These are phyloP conservation scores for Brachyrhaphis roseni DNA, from an alignment of 2,797 vertebrate genomes.

Conservation along the genomic window DNA sequence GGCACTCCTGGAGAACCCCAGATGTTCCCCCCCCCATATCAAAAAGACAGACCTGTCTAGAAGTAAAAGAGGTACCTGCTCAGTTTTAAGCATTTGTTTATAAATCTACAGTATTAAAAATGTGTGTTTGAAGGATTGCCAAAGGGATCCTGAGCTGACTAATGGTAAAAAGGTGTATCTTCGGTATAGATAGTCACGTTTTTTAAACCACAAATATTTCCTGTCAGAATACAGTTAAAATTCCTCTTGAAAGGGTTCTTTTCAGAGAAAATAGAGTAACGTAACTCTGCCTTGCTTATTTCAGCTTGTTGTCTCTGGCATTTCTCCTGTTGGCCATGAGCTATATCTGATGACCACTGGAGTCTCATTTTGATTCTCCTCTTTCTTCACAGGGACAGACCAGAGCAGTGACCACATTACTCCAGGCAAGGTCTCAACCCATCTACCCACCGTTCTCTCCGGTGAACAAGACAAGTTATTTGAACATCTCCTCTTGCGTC, in stretches of 20 bases:
- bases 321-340: neutral
- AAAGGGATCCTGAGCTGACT: neutral
- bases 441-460: neutral
- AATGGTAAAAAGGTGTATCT: neutral
- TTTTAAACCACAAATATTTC: neutral
- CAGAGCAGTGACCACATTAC: neutral
- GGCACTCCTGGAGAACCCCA: neutral
- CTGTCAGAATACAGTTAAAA: neutral
- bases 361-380: neutral
- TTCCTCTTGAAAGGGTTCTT: neutral
- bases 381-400: neutral
- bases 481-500: neutral
- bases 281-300: neutral
- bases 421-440: neutral
- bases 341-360: neutral
- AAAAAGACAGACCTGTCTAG: slow-evolving; percentile 1
- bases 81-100: neutral
- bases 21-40: neutral
- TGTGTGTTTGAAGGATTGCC: neutral
- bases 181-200: neutral
- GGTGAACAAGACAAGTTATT: neutral
- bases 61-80: neutral
- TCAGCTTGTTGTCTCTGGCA: neutral
- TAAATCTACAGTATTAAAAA: neutral
- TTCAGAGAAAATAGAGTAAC: too few relatives aligned